Evolutionary conservation across 2,113 vertebrate species (phyloP).

Genomic region (Chaetodon trifascialis): DNA sequence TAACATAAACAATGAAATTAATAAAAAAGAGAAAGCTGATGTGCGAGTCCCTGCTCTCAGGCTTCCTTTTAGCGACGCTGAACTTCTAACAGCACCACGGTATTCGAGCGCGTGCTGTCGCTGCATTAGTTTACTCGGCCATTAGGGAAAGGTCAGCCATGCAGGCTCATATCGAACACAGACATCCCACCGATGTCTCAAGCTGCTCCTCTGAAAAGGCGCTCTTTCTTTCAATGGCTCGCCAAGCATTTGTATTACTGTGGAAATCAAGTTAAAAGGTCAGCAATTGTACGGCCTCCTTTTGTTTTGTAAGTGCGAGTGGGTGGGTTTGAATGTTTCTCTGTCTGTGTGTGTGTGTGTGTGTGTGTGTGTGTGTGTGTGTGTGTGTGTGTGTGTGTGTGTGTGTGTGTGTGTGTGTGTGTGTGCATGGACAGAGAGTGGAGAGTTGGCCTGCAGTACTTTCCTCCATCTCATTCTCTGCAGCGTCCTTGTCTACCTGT

Average conservation of each 20-base stretch:
- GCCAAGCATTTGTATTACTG: slow-evolving; percentile 46
- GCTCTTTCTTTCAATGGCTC: slow-evolving; percentile 47
- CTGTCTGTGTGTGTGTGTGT: not conserved
- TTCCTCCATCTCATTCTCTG: slow-evolving; percentile 24
- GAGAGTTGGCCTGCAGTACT: slow-evolving; percentile 1
- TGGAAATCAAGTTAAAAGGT: slow-evolving; percentile 74
- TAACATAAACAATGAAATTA: not conserved
- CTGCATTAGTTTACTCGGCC: slow-evolving; percentile 52
- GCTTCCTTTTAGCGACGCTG: slow-evolving; percentile 38
- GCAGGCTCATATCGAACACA: slow-evolving; percentile 68
- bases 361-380: too few species aligned
- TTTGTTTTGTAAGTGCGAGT: slow-evolving; percentile 38
- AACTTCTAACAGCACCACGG: slow-evolving; percentile 33
- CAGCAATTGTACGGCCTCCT: slow-evolving; percentile 35
- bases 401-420: slow-evolving; percentile 9
- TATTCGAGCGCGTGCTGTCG: slow-evolving; percentile 1
- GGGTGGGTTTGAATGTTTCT: slow-evolving; percentile 4
- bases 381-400: not conserved
- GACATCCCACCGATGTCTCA: slow-evolving; percentile 68
- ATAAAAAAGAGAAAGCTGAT: not conserved
- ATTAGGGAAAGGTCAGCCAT: slow-evolving; percentile 75
- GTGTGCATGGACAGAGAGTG: not conserved
- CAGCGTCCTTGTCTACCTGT: slow-evolving; percentile 61
- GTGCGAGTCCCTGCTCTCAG: not conserved
- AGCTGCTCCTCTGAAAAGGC: slow-evolving; percentile 70